A percentile compares a stretch with the other conserved stretches of the same genome.
phyloP scores from a whole-genome alignment of 2,888 invertebrate genomes.

The Chalcis sispes region DNA sequence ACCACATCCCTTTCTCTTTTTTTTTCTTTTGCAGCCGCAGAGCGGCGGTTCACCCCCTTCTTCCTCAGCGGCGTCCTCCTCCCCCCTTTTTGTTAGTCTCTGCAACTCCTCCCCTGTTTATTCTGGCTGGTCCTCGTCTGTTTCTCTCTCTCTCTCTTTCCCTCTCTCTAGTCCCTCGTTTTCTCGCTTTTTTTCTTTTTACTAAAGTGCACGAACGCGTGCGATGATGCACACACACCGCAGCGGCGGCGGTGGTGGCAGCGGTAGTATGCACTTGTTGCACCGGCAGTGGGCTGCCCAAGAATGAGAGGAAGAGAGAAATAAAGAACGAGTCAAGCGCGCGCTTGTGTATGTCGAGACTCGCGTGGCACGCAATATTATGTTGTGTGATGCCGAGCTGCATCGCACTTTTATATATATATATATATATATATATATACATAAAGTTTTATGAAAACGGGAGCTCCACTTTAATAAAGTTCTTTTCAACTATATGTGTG shows the following conservation, averaged over 20 bases:
- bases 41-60: slow-evolving; percentile 26
- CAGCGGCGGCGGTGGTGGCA: background rate
- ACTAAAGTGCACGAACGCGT: slow-evolving; percentile 47
- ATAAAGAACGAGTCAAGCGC: no score
- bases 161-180: slow-evolving; percentile 37
- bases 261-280: slow-evolving; percentile 70
- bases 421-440: no score
- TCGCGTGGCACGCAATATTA: background rate
- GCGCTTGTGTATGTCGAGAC: background rate
- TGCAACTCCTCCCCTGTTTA: slow-evolving; percentile 57
- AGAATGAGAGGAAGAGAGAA: no score
- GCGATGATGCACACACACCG: slow-evolving; percentile 24
- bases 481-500: no score
- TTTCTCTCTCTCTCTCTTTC: slow-evolving; percentile 21
- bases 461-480: no score
- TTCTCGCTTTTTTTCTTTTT: slow-evolving; percentile 1
- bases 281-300: slow-evolving; percentile 59
- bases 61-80: slow-evolving; percentile 39
- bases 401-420: background rate
- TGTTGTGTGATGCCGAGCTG: background rate
- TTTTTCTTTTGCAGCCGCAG: background rate
- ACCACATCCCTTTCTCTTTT: slow-evolving; percentile 50
- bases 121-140: slow-evolving; percentile 43
- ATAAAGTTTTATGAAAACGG: no score
- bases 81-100: slow-evolving; percentile 39